phyloP scores from a whole-genome alignment of 2,113 vertebrate species.

The Edolisoma coerulescens region DNA sequence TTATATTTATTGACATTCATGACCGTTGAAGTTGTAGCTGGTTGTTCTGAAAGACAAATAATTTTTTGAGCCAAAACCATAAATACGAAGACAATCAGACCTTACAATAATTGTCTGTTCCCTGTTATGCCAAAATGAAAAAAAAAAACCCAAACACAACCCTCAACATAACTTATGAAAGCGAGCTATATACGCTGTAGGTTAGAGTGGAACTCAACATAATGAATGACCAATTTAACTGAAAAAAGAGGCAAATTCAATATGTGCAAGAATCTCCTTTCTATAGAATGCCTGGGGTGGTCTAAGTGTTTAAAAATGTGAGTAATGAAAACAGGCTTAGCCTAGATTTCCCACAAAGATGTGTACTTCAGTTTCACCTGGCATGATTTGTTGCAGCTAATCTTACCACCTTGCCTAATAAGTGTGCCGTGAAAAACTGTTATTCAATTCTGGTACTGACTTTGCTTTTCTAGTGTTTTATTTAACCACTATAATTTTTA shows the following conservation, averaged over 20 bases:
- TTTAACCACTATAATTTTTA: background rate
- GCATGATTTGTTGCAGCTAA: conserved; percentile 11
- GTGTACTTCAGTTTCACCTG: background rate
- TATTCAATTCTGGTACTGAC: background rate
- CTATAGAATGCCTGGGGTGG: background rate
- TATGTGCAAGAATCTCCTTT: background rate
- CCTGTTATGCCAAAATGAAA: background rate
- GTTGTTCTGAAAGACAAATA: background rate
- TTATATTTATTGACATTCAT: background rate
- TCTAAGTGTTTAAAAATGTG: conserved; percentile 14
- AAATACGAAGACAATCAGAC: background rate
- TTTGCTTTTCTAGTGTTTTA: background rate
- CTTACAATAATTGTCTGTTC: background rate
- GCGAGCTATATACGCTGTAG: background rate
- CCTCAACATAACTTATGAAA: background rate
- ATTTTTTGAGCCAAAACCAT: background rate
- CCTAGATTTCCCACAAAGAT: conserved; percentile 1
- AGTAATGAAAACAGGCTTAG: conserved; percentile 4
- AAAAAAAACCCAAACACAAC: background rate
- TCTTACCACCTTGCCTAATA: background rate
- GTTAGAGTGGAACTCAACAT: background rate
- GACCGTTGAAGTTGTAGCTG: background rate
- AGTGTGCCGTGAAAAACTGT: background rate
- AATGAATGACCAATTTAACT: background rate
- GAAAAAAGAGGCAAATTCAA: background rate